Evolutionary conservation across 2,888 invertebrate genomes (phyloP), one percentile per base, ranked within the genome.

Genomic region (Ennomos erosarius): DNA sequence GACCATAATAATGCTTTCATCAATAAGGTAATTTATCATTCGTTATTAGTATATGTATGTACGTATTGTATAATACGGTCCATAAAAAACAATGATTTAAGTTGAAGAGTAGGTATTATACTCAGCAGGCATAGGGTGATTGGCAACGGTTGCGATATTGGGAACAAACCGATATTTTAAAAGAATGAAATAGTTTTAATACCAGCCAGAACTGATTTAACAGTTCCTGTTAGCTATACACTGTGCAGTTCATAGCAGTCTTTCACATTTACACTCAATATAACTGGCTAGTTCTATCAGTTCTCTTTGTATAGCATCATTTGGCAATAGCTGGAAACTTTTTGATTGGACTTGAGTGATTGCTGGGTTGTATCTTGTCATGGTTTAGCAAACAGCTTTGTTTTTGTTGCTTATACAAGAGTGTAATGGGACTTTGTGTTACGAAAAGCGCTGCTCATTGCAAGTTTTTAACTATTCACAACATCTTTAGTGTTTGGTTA

Each of bases 131-230:
- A 54, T 56, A 59, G 57, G 59, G 53, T 59, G 44, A 61, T 61
- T 61, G 53, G 55, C 39, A 63, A 62, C 59, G 65, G 65, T 59
- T 48, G 43, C 43, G 54, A 55, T 53, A 59, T 59, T 42, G 53
- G 48, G 37, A 54, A 47, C 52, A 40, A 52, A 35, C 54, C 42
- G 56, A 16, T 43, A 40, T 37, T 38, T 38, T 54, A 47, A 45
- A 45, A 62, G 55, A 54, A 59, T 46, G 36, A 54, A 50, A 55
- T 45, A 48, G 57, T 47, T 26, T 11, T 45, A 57, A 40, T 45
- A 50, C 54, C 45, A 33, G 49, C 54, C 45, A 33, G 49, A 54
- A 59, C 54, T 9, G 49, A 59, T 59, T 50, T 10, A 40, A 59
- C 54, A 50, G 54, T 55, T 59, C 54, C 36, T 16, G 26, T 13